A percentile compares a stretch with the other conserved stretches of the same genome.
Conservation (phyloP, 2,888 invertebrate genomes). For the Limenitis camilla region DNA sequence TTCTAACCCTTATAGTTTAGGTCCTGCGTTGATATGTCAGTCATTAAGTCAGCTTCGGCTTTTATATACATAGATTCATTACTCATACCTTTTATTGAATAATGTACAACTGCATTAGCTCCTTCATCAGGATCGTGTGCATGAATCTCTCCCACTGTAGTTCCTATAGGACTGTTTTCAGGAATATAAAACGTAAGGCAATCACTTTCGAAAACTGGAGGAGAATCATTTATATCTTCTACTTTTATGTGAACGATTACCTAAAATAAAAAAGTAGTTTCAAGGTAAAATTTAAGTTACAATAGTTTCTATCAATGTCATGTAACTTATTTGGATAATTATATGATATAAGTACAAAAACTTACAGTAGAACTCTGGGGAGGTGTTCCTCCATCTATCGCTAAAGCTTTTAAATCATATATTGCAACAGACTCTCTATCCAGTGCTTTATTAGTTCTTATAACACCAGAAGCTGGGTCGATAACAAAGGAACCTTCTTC, state of each 20-base stretch:
- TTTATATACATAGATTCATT: too few relatives aligned
- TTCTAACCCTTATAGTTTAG: too few relatives aligned
- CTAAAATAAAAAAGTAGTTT: slow-evolving; percentile 35
- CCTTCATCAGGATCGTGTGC: slow-evolving; percentile 96
- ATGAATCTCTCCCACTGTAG: slow-evolving; percentile 91
- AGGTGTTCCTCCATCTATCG: slow-evolving; percentile 92
- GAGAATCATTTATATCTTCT: slow-evolving; percentile 92
- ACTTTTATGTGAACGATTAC: slow-evolving; percentile 86
- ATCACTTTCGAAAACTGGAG: slow-evolving; percentile 91
- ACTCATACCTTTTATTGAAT: slow-evolving; percentile 90
- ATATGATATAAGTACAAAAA: slow-evolving; percentile 9
- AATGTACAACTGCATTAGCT: slow-evolving; percentile 91
- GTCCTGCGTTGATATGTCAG: too few relatives aligned
- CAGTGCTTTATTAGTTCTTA: slow-evolving; percentile 89
- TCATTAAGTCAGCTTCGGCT: too few relatives aligned
- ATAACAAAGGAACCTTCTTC: slow-evolving; percentile 94
- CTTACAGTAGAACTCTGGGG: slow-evolving; percentile 77
- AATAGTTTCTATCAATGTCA: too few relatives aligned
- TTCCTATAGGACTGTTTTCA: slow-evolving; percentile 97
- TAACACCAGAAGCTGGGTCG: slow-evolving; percentile 92
- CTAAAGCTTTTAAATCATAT: slow-evolving; percentile 90
- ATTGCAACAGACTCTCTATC: slow-evolving; percentile 92
- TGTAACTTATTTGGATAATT: too few relatives aligned
- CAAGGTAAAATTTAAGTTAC: too few relatives aligned
- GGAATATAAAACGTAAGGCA: slow-evolving; percentile 90